Conservation (phyloP, 1,140 invertebrate genomes). For the Hylyphantes graminicola region DNA sequence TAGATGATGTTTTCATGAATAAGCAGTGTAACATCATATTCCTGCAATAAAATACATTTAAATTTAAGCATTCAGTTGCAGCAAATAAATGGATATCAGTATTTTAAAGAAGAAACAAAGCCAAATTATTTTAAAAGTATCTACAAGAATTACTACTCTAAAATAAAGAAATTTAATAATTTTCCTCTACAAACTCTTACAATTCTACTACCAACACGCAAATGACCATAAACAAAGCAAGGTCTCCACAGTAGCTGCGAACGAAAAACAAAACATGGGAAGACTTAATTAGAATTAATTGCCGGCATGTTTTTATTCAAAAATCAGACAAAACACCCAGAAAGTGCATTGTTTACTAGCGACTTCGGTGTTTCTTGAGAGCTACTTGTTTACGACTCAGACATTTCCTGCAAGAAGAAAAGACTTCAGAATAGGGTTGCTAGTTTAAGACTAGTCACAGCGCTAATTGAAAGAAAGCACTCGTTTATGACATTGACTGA, state of each 20-base stretch:
- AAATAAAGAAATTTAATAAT: background rate
- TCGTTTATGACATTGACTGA: background rate
- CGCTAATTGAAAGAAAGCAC: background rate
- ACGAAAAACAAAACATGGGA: constrained; percentile 5
- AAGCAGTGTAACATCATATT: too few relatives aligned
- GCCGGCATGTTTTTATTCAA: constrained; percentile 25
- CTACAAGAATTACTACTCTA: too few relatives aligned
- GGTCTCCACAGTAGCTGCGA: background rate
- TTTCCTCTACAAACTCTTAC: background rate
- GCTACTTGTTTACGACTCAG: constrained; percentile 42
- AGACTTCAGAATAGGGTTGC: too few relatives aligned
- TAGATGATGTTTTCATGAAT: too few relatives aligned
- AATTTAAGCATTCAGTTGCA: too few relatives aligned
- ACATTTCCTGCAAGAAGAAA: constrained; percentile 6
- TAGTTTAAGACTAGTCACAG: too few relatives aligned
- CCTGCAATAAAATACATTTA: too few relatives aligned
- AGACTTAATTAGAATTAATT: constrained; percentile 49
- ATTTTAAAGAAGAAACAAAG: too few relatives aligned
- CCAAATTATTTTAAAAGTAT: too few relatives aligned
- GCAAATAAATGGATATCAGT: too few relatives aligned
- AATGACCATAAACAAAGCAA: constrained; percentile 24
- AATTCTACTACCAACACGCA: constrained; percentile 26
- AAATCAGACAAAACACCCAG: constrained; percentile 25
- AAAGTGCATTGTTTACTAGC: constrained; percentile 34
- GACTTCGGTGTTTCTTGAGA: constrained; percentile 3